Base-by-base conservation (phyloP, 2,888 invertebrate species). In the Watsonalla cultraria region DNA sequence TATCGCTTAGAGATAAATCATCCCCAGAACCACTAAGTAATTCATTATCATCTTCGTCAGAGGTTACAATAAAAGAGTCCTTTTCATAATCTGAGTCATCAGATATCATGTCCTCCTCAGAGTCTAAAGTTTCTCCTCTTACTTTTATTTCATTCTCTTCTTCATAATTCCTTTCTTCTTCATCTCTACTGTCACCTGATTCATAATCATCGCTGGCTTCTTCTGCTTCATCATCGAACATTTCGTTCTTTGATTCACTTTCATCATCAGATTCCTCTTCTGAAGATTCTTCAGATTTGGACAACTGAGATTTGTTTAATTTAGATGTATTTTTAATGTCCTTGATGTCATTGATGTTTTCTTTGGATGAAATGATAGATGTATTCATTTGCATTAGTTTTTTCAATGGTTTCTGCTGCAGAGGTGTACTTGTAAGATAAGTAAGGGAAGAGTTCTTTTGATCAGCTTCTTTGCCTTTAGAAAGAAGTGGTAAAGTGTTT, bases 11-110 rank as follows among this genome's bases (percentile, higher is more conserved):
- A n/a, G 82, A 80, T 24, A 91, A 73, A 61, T 90, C 90, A 68
- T 90, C 84, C 45, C 81, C 85, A n/a, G 85, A 79, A 0, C 89
- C 90, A 70, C 85, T 86, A 9, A 91, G 65, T 54, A 90, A 70
- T 13, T 84, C 74, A 60, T 82, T 56, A 57, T 91, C 91, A 71
- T 90, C 90, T 59, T 82, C 84, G 68, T 87, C 85, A 2, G 92
- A 90, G 60, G 84, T 89, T 2, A 91, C 92, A 54, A 93, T 67
- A 68, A 93, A 93, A 0, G 92, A 93, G 63, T 86, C 92, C 66
- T 84, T 90, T 65, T 91, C 90, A 58, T 91, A 91, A 58, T 90
- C 86, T 0, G 84, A 76, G 51, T 91, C 90, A 56, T 82, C 74
- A 2, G 89, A 86, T 33, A 84, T 24, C 24, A 24, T 72, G 6